Conservation (phyloP, 1,140 invertebrate species). For the Aphelenchoides avenae region DNA sequence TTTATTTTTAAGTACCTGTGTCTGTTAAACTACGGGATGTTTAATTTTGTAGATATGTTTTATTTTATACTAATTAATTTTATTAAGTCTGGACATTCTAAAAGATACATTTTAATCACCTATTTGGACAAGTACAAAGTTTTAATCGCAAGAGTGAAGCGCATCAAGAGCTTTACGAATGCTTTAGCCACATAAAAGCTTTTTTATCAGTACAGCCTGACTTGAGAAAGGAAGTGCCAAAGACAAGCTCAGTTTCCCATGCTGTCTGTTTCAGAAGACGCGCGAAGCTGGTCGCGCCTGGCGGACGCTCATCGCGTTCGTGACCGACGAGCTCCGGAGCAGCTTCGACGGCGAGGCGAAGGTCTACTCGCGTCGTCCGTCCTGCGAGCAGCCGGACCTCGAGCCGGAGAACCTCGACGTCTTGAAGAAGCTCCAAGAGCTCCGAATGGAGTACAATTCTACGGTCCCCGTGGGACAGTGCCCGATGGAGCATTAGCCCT, state of each 20-base stretch:
- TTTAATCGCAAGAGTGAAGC: too few relatives aligned
- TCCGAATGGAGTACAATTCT: slow-evolving; percentile 32
- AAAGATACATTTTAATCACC: too few relatives aligned
- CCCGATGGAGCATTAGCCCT: slow-evolving; percentile 20
- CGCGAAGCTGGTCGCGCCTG: slow-evolving; percentile 43
- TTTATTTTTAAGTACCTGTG: too few relatives aligned
- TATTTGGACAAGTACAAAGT: too few relatives aligned
- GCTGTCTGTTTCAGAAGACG: slow-evolving; percentile 26
- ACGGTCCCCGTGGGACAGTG: neutral
- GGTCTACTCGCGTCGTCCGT: slow-evolving; percentile 27
- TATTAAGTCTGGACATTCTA: too few relatives aligned
- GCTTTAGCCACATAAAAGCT: too few relatives aligned
- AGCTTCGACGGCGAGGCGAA: slow-evolving; percentile 44
- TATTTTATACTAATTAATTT: too few relatives aligned
- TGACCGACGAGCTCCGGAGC: slow-evolving; percentile 42
- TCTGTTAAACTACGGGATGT: too few relatives aligned
- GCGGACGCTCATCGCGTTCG: slow-evolving; percentile 43
- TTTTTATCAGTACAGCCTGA: too few relatives aligned
- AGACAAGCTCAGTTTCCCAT: neutral
- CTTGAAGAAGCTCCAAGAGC: slow-evolving; percentile 19
- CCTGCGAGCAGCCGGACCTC: slow-evolving; percentile 1
- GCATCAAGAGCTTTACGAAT: too few relatives aligned
- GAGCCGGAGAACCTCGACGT: slow-evolving; percentile 7
- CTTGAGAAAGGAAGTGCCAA: too few relatives aligned
- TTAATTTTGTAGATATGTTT: too few relatives aligned